Base-by-base conservation (phyloP, 2,113 vertebrate genomes). In the Alces alces region DNA sequence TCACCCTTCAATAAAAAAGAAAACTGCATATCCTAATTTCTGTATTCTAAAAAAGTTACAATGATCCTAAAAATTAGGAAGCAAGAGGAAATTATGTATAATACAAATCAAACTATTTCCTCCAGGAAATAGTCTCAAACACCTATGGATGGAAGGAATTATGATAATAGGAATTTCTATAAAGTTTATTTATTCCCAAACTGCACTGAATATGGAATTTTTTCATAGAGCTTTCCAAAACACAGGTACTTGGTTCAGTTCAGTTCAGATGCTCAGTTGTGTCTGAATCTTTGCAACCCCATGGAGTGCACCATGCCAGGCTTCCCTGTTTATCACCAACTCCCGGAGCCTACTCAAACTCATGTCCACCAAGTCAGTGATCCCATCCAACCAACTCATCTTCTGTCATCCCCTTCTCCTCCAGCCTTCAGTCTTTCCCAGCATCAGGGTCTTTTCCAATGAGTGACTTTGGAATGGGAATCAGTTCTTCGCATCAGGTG, bases 201-300 rank as follows among this genome's bases (percentile, higher is more conserved):
- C 9, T 82, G 2, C 60, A 89, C 14, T 43, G 1, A 27, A 78
- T 15, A 78, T 45, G n/a, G 60, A 57, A n/a, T 8, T 52, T 85
- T 96, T 58, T 83, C 23, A 78, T 4, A 83, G 27, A 70, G 4
- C 3, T 88, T 87, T 28, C 76, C 8, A 16, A 86, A 85, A 10
- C 6, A 89, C 21, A 70, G 30, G 17, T 89, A 73, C 9, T 80
- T 86, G n/a, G 19, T 70, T 70, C n/a, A 39, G 10, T 6, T 73
- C n/a, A 39, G 19, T 39, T 73, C n/a, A 70, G 19, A 39, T 0
- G 0, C n/a, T 73, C 17, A 70, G 2, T 39, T 5, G 0, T 70
- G n/a, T 39, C n/a, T 0, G 0, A 70, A 39, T 70, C 10, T 39
- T 70, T 70, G 66, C 0, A 0, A 73, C n/a, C n/a, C n/a, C n/a